These are phyloP conservation scores for Anadara kagoshimensis DNA, from an alignment of 1,140 invertebrate genomes.

Conservation along the genomic window DNA sequence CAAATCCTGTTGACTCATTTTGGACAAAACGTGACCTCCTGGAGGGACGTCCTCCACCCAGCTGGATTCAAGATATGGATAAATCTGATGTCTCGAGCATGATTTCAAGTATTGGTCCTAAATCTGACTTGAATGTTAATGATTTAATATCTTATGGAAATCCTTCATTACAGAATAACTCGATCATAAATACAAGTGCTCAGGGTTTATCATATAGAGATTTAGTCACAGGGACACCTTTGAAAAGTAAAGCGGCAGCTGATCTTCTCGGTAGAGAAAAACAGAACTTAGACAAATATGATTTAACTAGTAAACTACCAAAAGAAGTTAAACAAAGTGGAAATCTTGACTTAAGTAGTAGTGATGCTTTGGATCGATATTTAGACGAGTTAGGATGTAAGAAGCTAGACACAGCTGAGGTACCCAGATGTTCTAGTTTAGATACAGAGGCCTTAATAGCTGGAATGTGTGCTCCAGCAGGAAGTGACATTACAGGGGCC, in stretches of 20 bases:
- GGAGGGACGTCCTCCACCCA: conserved; percentile 42
- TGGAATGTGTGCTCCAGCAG: conserved; percentile 23
- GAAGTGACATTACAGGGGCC: conserved; percentile 51
- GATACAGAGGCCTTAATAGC: conserved; percentile 37
- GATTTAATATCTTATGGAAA: conserved; percentile 22
- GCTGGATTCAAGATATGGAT: conserved; percentile 55
- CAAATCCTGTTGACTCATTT: conserved; percentile 32
- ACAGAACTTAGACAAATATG: conserved; percentile 23
- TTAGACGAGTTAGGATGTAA: conserved; percentile 34
- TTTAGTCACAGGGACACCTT: conserved; percentile 19
- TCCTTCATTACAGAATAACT: conserved; percentile 9
- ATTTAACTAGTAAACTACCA: conserved; percentile 36
- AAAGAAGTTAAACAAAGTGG: conserved; percentile 37
- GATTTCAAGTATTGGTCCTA: conserved; percentile 23
- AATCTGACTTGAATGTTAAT: conserved; percentile 17
- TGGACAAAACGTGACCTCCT: conserved; percentile 37
- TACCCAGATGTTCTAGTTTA: conserved; percentile 50
- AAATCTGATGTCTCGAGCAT: conserved; percentile 44
- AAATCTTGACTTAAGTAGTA: conserved; percentile 25
- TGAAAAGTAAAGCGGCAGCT: background rate
- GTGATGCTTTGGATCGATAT: conserved; percentile 47
- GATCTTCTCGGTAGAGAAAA: background rate
- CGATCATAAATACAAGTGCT: conserved; percentile 2
- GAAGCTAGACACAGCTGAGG: conserved; percentile 12
- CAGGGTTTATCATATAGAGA: conserved; percentile 28